A percentile compares a stretch with the other conserved stretches of the same genome.
phyloP scores from a whole-genome alignment of 2,888 invertebrate species.

The Malthinus flaveolus region DNA sequence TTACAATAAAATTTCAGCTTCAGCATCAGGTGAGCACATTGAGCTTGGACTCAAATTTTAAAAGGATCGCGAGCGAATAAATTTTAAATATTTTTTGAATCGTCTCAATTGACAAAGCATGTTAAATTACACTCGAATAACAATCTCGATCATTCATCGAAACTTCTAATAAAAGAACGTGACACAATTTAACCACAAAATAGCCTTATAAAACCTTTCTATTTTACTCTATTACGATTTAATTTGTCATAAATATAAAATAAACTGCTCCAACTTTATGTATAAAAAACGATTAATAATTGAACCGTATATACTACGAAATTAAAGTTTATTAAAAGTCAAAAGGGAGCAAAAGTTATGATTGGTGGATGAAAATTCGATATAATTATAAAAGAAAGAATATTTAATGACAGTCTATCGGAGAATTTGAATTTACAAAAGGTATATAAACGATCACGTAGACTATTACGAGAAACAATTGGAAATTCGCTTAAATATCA shows the following conservation, averaged over 20 bases:
- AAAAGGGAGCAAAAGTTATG: neutral
- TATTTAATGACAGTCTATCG: constrained; percentile 14
- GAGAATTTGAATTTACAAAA: constrained; percentile 20
- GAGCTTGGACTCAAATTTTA: too few species aligned
- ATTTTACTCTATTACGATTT: constrained; percentile 6
- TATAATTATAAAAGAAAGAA: constrained; percentile 1
- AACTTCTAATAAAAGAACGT: constrained; percentile 19
- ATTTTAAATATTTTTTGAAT: neutral
- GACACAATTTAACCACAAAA: constrained; percentile 25
- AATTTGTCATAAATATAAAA: neutral
- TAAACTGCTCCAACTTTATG: too few species aligned
- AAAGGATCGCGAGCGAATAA: too few species aligned
- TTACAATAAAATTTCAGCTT: too few species aligned
- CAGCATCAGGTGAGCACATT: too few species aligned
- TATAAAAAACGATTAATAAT: constrained; percentile 4
- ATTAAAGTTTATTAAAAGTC: constrained; percentile 15
- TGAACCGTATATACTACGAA: constrained; percentile 5
- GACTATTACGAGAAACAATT: constrained; percentile 31
- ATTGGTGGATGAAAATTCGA: neutral
- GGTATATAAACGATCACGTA: constrained; percentile 31
- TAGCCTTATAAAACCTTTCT: constrained; percentile 20
- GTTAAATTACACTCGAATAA: constrained; percentile 7
- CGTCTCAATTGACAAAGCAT: constrained; percentile 11
- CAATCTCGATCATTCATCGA: constrained; percentile 13
- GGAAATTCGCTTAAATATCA: constrained; percentile 27